A percentile compares a stretch with the other conserved stretches of the same genome.
These are phyloP conservation scores for Clivina fossor DNA, from an alignment of 2,888 invertebrate species.

Conservation along the genomic window DNA sequence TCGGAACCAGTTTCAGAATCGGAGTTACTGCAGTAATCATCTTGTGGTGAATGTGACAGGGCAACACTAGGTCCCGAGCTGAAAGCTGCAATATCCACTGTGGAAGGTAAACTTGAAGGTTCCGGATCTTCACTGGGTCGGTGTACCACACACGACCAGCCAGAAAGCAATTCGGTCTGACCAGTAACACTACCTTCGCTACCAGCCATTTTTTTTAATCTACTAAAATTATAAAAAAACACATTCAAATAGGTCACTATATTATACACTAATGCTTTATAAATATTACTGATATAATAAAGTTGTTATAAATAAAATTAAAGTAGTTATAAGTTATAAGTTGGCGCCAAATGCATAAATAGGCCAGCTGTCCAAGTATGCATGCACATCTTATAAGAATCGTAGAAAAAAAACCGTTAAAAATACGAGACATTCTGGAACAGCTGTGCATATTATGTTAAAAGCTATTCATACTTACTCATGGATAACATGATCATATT, in stretches of 20 bases:
- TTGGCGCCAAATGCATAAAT: too few species aligned
- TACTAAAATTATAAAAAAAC: conserved; percentile 4
- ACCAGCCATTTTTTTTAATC: conserved; percentile 48
- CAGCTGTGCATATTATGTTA: not conserved
- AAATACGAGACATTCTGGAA: too few species aligned
- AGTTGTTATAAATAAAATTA: too few species aligned
- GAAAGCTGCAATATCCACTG: conserved; percentile 68
- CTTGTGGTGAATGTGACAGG: conserved; percentile 42
- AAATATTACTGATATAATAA: too few species aligned
- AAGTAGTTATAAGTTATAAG: not conserved
- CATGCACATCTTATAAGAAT: too few species aligned
- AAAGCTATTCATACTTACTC: too few species aligned
- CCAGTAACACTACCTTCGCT: conserved; percentile 49
- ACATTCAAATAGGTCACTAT: too few species aligned
- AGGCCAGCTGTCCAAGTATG: too few species aligned
- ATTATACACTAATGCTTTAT: too few species aligned
- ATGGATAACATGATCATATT: too few species aligned
- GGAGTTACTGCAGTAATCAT: conserved; percentile 54
- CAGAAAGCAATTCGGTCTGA: conserved; percentile 52
- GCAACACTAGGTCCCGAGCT: conserved; percentile 55
- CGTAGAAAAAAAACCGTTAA: too few species aligned
- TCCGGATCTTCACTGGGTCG: conserved; percentile 64
- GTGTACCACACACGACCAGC: conserved; percentile 61
- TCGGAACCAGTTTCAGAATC: conserved; percentile 62
- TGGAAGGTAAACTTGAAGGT: conserved; percentile 64